These are phyloP conservation scores for Brenthis ino DNA, from an alignment of 2,888 invertebrate genomes.

Conservation along the genomic window DNA sequence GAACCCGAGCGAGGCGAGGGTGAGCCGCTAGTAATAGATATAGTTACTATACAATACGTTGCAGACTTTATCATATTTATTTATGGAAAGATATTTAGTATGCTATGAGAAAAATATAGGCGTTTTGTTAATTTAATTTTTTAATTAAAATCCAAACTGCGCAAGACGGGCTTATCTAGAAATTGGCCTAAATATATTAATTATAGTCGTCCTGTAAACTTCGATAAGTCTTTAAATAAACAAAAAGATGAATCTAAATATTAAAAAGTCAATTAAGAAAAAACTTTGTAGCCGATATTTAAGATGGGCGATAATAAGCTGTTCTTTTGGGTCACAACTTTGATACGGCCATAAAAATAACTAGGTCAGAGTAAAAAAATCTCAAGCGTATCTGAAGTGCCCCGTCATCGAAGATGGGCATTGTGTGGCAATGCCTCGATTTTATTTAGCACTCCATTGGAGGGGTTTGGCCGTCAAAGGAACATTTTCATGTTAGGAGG, in stretches of 20 bases:
- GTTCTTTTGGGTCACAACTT: conserved; percentile 29
- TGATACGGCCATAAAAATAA: conserved; percentile 36
- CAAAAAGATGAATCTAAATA: conserved; percentile 6
- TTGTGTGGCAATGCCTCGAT: conserved; percentile 50
- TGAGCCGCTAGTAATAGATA: too few species aligned
- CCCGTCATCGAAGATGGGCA: conserved; percentile 35
- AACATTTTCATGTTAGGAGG: conserved; percentile 38
- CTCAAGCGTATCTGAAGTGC: conserved; percentile 34
- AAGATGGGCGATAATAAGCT: conserved; percentile 27
- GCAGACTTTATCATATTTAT: too few species aligned
- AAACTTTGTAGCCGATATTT: conserved; percentile 25
- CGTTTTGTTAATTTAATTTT: too few species aligned
- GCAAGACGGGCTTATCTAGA: conserved; percentile 4
- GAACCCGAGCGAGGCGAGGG: too few species aligned
- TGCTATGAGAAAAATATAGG: too few species aligned
- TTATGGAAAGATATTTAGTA: too few species aligned
- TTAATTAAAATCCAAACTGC: background rate
- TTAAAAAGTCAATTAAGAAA: conserved; percentile 19
- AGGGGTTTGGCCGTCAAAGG: conserved; percentile 46
- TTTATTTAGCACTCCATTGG: conserved; percentile 64
- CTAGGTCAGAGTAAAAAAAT: conserved; percentile 37
- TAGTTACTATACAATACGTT: too few species aligned
- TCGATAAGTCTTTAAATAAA: conserved; percentile 4
- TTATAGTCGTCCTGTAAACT: conserved; percentile 10
- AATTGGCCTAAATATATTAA: background rate